Percentiles rank a stretch among this genome's conserved stretches.
Evolutionary conservation across 2,888 invertebrate genomes (phyloP).

Genomic region (Homarus gammarus): DNA sequence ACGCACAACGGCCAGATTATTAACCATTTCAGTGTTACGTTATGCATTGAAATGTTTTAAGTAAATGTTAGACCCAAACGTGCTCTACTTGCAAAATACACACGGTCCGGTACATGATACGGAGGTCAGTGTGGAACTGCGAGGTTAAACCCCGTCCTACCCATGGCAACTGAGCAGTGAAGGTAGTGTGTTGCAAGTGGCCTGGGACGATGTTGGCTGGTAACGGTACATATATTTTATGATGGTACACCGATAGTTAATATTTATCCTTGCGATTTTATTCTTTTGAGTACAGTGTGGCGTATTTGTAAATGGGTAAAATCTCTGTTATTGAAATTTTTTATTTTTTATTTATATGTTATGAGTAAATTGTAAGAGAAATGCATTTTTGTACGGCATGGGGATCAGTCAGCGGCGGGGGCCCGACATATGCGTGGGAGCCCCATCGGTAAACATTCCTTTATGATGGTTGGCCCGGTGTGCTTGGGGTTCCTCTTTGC

Average conservation of each 20-base stretch:
- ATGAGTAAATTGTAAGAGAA: too few species aligned
- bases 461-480: constrained; percentile 1
- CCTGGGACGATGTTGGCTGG: neutral
- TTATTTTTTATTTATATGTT: too few species aligned
- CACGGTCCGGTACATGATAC: neutral
- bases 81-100: too few species aligned
- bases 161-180: constrained; percentile 23
- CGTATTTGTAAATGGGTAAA: too few species aligned
- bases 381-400: neutral
- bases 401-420: neutral
- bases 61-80: too few species aligned
- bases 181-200: constrained; percentile 3
- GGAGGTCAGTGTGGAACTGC: neutral
- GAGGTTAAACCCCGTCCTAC: neutral
- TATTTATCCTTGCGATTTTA: too few species aligned
- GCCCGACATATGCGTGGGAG: neutral
- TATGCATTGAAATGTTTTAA: too few species aligned
- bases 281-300: too few species aligned
- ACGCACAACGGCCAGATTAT: too few species aligned
- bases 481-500: neutral
- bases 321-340: too few species aligned
- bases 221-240: constrained; percentile 19
- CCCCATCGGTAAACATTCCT: constrained; percentile 17
- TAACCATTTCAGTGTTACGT: too few species aligned
- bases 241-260: too few species aligned